phyloP scores from a whole-genome alignment of 1,140 invertebrate genomes.

The Ceratosolen solmsi region DNA sequence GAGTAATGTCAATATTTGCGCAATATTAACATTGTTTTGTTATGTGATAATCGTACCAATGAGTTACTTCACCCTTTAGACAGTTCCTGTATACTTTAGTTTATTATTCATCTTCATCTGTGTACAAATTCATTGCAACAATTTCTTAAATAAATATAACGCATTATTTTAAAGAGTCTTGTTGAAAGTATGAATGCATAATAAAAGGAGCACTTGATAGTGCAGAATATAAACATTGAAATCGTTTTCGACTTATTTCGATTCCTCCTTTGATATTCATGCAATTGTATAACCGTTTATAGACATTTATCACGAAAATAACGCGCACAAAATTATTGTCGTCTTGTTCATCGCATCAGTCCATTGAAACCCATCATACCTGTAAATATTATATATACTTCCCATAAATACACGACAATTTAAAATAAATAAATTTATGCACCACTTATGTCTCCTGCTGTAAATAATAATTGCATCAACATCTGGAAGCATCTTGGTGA shows the following conservation, averaged over 20 bases:
- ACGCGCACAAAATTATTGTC: constrained; percentile 63
- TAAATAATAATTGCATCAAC: constrained; percentile 68
- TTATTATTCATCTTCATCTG: constrained; percentile 1
- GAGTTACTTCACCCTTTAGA: constrained; percentile 21
- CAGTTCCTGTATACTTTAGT: constrained; percentile 22
- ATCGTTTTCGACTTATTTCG: constrained; percentile 37
- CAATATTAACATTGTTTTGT: not conserved
- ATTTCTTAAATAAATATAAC: not conserved
- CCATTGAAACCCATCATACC: constrained; percentile 74
- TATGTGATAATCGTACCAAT: constrained; percentile 33
- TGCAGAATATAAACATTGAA: not conserved
- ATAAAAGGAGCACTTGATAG: constrained; percentile 26
- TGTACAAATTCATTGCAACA: not conserved
- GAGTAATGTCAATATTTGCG: not conserved
- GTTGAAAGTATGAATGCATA: not conserved
- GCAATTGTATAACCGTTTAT: not conserved
- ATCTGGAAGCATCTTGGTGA: constrained; percentile 69
- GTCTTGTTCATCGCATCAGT: constrained; percentile 77
- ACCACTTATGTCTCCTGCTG: constrained; percentile 71
- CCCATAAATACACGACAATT: constrained; percentile 65
- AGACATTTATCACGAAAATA: not conserved
- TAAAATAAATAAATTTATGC: constrained; percentile 74
- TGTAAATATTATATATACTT: constrained; percentile 64
- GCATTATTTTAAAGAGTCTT: not conserved
- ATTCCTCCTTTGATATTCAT: not conserved